Evolutionary conservation across 2,113 vertebrate genomes (phyloP), one percentile per base, ranked within the genome.

Genomic region (Amazona guildingii): DNA sequence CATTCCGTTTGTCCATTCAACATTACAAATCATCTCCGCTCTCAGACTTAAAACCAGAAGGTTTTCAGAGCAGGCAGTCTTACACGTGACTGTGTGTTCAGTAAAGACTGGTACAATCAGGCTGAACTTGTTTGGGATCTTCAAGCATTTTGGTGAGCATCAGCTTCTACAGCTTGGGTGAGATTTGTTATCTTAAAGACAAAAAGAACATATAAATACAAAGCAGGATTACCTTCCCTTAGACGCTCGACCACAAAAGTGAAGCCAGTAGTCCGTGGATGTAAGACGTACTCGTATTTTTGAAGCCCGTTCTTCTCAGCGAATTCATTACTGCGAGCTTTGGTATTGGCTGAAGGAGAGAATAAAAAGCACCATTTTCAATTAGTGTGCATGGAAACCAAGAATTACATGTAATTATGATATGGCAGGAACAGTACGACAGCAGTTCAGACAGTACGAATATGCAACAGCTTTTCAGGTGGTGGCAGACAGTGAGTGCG

Each of bases 241-340:
- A 99, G 98, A 70, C 95, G 98, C 69, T 99, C 98, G 55, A 99
- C 99, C 61, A 99, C 99, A 95, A 99, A 99, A 96, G 99, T 99
- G 97, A 99, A 99, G 54, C 99, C 99, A 5, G 99, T 99, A 24
- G 99, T 99, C 84, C 99, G 98, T 0, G 99, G 99, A 92, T 99
- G 99, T 39, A 99, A 98, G 61, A 99, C 99, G 12, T 99, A 99
- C 44, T 99, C 98, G 0, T 98, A 99, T 88, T 99, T 99, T 17
- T 98, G 98, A 83, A 99, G 98, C 81, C 98, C 98, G 4, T 99
- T 99, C 97, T 99, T 98, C 55, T 97, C 98, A 24, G 99, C 99
- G 37, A 99, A 99, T 27, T 96, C 97, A 23, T 99, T 96, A 79
- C 99, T 99, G 91, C 98, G 98, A 57, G 98, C 97, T 92, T 98